Evolutionary conservation across 2,888 invertebrate genomes (phyloP).

Genomic region (Eupithecia exiguata): DNA sequence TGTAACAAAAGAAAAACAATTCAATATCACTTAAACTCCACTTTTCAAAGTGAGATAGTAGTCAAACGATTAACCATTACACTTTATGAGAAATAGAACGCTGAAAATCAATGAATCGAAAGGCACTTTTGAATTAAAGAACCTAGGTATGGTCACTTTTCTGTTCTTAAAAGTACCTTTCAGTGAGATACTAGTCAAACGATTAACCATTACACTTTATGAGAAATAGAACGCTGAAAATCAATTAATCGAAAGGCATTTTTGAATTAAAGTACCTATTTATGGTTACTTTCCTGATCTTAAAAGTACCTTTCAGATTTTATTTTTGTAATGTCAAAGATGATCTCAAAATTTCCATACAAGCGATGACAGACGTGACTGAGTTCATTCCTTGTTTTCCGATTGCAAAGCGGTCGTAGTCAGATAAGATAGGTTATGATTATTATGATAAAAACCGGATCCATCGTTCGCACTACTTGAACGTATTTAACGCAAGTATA

Average conservation of each 20-base stretch:
- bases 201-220: background rate
- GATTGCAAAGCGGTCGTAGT: conserved; percentile 1
- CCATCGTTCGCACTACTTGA: background rate
- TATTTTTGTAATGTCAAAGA: background rate
- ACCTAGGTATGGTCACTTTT: no score
- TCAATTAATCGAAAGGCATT: background rate
- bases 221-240: background rate
- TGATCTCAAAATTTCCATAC: background rate
- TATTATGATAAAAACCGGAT: conserved; percentile 13
- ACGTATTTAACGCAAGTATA: background rate
- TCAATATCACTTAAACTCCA: background rate
- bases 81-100: background rate
- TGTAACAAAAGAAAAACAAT: conserved; percentile 77
- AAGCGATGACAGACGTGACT: background rate
- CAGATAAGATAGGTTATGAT: conserved; percentile 7
- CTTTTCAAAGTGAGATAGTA: no score
- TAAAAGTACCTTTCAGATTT: no score
- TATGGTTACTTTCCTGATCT: background rate
- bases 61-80: no score
- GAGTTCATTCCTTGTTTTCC: background rate
- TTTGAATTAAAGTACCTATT: background rate
- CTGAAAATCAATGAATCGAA: background rate
- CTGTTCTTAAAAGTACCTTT: background rate
- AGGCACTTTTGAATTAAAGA: background rate
- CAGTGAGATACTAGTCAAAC: no score